Percentiles rank a stretch among this genome's conserved stretches.
Conservation (phyloP, 2,113 vertebrate species). For the Erinaceus europaeus region DNA sequence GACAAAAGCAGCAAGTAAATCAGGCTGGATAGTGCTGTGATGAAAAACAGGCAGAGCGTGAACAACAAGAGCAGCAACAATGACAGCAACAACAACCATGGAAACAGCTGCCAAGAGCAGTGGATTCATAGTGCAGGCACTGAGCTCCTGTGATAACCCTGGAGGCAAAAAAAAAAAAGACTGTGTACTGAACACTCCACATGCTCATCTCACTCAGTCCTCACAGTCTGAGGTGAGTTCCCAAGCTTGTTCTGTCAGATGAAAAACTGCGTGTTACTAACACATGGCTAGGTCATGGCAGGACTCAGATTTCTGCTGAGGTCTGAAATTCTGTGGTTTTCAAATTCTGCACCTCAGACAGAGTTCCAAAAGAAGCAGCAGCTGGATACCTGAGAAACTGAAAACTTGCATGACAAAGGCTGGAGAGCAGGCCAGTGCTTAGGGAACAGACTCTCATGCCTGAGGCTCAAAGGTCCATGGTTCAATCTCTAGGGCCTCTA, state of each 20-base stretch:
- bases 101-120: too few relatives aligned
- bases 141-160: background rate
- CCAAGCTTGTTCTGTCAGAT: background rate
- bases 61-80: too few relatives aligned
- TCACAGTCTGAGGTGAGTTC: background rate
- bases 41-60: background rate
- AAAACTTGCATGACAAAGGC: too few relatives aligned
- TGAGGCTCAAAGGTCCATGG: too few relatives aligned
- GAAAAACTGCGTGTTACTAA: background rate
- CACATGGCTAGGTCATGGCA: background rate
- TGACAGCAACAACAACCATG: too few relatives aligned
- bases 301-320: background rate
- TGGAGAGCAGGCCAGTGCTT: too few relatives aligned
- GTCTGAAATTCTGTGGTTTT: background rate
- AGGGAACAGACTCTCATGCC: too few relatives aligned
- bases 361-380: background rate
- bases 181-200: background rate
- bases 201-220: background rate
- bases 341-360: background rate
- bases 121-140: too few relatives aligned
- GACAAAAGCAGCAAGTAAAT: background rate
- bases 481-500: too few relatives aligned
- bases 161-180: too few relatives aligned
- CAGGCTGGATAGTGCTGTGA: background rate
- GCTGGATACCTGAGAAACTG: background rate